These are phyloP conservation scores for Myotis davidii DNA, from an alignment of 2,113 vertebrate genomes.

Conservation along the genomic window DNA sequence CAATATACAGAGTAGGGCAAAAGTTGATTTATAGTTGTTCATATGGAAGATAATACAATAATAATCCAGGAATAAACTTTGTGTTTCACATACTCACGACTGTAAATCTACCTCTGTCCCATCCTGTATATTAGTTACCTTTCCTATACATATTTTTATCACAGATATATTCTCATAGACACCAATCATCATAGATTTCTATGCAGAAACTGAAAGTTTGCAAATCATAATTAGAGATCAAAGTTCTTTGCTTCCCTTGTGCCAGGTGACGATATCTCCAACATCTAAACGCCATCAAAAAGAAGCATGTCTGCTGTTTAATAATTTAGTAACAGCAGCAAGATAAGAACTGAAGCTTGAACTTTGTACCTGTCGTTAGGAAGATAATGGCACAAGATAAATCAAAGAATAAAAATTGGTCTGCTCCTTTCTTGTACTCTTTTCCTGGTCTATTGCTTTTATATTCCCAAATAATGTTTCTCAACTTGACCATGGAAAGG, in stretches of 20 bases:
- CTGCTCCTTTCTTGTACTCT: neutral
- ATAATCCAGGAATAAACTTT: neutral
- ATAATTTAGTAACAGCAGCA: neutral
- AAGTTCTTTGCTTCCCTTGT: slow-evolving; percentile 53
- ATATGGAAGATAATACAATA: neutral
- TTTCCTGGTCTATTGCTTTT: neutral
- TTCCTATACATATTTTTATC: neutral
- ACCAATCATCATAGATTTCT: neutral
- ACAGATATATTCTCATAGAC: neutral
- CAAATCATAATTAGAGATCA: slow-evolving; percentile 45
- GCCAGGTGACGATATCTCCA: slow-evolving; percentile 38
- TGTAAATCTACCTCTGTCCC: neutral
- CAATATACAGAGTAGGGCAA: neutral
- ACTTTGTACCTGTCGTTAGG: slow-evolving; percentile 28
- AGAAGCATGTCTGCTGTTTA: neutral
- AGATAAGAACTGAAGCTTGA: slow-evolving; percentile 10
- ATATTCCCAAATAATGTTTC: slow-evolving; percentile 11
- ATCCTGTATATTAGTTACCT: neutral
- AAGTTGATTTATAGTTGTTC: neutral
- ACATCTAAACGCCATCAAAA: neutral
- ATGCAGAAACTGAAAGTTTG: slow-evolving; percentile 28
- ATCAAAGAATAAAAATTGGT: slow-evolving; percentile 12
- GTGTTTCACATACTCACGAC: neutral
- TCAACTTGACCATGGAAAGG: neutral
- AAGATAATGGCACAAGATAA: slow-evolving; percentile 18